Percentiles rank a stretch among this genome's conserved stretches.
phyloP scores from a whole-genome alignment of 2,797 vertebrate species.

The Gambelia wislizenii region DNA sequence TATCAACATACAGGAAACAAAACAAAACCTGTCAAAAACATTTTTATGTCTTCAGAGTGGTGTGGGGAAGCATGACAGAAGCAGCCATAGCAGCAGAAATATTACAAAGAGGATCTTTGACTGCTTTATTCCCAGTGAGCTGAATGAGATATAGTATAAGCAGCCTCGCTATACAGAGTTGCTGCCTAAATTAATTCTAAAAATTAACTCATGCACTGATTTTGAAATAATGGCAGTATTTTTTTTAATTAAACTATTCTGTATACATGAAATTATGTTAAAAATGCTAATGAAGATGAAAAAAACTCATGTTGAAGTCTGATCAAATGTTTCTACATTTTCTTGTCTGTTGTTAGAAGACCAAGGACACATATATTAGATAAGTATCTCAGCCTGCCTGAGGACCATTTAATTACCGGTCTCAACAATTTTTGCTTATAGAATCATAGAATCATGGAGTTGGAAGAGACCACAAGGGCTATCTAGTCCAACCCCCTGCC shows the following conservation, averaged over 20 bases:
- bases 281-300: background rate
- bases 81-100: background rate
- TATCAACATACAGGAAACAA: background rate
- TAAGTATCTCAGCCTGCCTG: background rate
- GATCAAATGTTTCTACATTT: conserved; percentile 16
- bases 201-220: background rate
- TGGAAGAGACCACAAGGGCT: too few species aligned
- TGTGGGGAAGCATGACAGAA: background rate
- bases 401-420: too few species aligned
- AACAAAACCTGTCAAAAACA: background rate
- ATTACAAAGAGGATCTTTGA: background rate
- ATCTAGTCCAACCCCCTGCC: too few species aligned
- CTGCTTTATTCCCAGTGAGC: background rate
- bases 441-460: too few species aligned
- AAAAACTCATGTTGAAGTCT: background rate
- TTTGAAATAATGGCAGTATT: background rate
- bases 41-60: background rate
- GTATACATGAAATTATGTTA: background rate
- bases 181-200: background rate
- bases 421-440: too few species aligned
- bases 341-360: conserved; percentile 6
- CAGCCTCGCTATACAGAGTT: background rate
- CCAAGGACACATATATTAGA: fast-evolving
- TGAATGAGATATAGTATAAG: background rate
- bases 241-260: background rate